phyloP scores from a whole-genome alignment of 2,797 vertebrate species.

The Oreochromis grahami region DNA sequence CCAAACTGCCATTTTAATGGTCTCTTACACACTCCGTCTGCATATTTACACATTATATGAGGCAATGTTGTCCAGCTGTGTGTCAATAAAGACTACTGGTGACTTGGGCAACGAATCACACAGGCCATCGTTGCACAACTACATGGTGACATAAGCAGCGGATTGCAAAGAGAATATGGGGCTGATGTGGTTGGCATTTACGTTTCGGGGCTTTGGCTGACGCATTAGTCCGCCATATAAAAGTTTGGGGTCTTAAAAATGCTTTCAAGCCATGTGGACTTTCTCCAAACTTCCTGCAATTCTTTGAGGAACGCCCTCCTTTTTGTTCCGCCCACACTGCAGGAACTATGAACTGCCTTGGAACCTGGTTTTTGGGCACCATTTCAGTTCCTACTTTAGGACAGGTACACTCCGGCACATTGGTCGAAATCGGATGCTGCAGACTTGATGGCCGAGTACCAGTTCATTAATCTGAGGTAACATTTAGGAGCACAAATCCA shows the following conservation, averaged over 20 bases:
- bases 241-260: not conserved
- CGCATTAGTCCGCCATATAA: not conserved
- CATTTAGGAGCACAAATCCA: not conserved
- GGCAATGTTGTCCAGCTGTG: not conserved
- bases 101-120: not conserved
- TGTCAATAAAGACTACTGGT: conserved; percentile 11
- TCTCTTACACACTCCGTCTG: not conserved
- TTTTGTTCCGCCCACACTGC: not conserved
- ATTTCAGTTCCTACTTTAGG: not conserved
- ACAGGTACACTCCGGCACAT: rapidly evolving
- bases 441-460: not conserved
- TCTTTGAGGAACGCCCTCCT: not conserved
- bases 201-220: not conserved
- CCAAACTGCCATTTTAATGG: not conserved
- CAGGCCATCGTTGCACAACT: not conserved
- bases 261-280: not conserved
- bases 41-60: conserved; percentile 3
- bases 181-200: not conserved
- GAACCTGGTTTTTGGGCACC: not conserved
- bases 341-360: not conserved
- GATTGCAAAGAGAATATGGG: not conserved
- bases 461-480: not conserved
- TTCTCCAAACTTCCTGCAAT: not conserved
- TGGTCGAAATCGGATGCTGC: rapidly evolving
- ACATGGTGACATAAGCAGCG: not conserved